Base-by-base conservation (phyloP, 2,113 vertebrate genomes). In the Lanius ludovicianus region DNA sequence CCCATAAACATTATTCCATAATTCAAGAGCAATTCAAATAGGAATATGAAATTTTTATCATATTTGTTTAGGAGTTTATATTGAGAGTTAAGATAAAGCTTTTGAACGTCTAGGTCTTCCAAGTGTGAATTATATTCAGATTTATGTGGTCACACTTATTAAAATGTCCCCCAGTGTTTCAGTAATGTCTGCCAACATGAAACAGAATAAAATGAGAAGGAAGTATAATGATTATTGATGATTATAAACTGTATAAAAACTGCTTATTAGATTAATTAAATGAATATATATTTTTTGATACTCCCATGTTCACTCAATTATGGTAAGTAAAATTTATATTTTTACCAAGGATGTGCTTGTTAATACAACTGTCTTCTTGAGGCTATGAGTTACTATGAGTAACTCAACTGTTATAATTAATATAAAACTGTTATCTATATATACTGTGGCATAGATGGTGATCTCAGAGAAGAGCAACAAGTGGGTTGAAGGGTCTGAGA, bases 61-160 rank as follows among this genome's bases (percentile, higher is more conserved):
- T n/a, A 37, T 78, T 95, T 78, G 7, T 69, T 81, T 80, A 75
- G 27, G 24, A 69, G 9, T 82, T 95, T 79, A 47, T 90, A 77
- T 25, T 42, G 50, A 59, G n/a, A 82, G 6, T 59, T 50, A 79
- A 84, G 22, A 33, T 30, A 53, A 52, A 18, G 50, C 1, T 90
- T 83, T 87, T 81, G 55, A 64, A 79, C 84, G 20, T 12, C 25
- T 77, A 44, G 18, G 20, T 90, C 53, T 93, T 77, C 19, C 49
- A 88, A 18, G 73, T 95, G 63, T 89, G 67, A 96, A 89, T 69
- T 15, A 57, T 76, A 81, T 41, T 67, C n/a, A 84, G 20, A 8
- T 88, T 80, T 90, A 81, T 41, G 31, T 52, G 12, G n/a, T 81
- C 77, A 83, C 69, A 78, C 55, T 91, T 91, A 82, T 94, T 95